Evolutionary conservation across 53 echinoderm and acorn worm genomes (phyloP), one percentile per base, ranked within the genome.

Genomic region (Echinometra lucunter): DNA sequence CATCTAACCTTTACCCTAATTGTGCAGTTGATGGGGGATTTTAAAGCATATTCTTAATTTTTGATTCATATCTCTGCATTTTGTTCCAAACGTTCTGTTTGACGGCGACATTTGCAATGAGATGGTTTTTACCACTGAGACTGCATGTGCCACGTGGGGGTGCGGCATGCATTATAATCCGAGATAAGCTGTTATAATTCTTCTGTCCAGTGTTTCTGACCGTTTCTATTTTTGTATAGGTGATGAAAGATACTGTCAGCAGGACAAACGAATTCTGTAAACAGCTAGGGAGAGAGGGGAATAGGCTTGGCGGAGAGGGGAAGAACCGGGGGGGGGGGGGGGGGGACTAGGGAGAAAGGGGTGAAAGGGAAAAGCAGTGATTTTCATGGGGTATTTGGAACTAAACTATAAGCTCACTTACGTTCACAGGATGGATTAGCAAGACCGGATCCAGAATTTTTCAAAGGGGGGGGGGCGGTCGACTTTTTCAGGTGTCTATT

Each of bases 161-260:
- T 19, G 38, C 23, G 78, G 38, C 78, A 42, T 78, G 13, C 53
- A 47, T 47, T 4, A 47, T 47, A 75, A 47, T 83, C 45, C 49
- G 15, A 9, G 45, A 85, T 45, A 8, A 85, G 28, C 85, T 85
- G 85, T 35, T n/a, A 47, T 85, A 85, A 85, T 85, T 49, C 49
- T 10, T 47, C 85, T 49, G 85, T 85, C 85, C 85, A 85, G 85
- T 45, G 30, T 85, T 45, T n/a, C 16, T 85, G 85, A 85, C 85
- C 85, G 85, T n/a, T 85, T 53, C 85, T 85, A 85, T 85, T 85
- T 85, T 85, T 11, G 49, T 85, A n/a, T 47, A 10, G 11, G 85
- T 28, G 85, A 85, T 85, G 89, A 89, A 49, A 58, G 89, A 89
- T 37, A 37, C 37, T 60, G 63, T 47, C 45, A 89, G 89, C 3